A percentile compares a stretch with the other conserved stretches of the same genome.
phyloP scores from a whole-genome alignment of 2,797 vertebrate species.

The Gymnopithys bicolor region DNA sequence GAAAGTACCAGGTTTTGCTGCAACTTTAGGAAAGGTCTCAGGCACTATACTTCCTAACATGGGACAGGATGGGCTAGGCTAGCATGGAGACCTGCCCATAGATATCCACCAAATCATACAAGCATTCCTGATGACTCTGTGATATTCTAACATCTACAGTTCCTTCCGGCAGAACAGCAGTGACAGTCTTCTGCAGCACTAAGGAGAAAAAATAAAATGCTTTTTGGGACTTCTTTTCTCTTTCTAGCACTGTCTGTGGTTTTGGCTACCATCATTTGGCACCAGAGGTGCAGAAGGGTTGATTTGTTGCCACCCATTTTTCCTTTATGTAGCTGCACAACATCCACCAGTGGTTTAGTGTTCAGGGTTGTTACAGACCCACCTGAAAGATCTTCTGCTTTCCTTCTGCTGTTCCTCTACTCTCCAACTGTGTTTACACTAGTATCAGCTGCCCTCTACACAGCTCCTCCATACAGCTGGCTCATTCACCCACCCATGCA shows the following conservation, averaged over 20 bases:
- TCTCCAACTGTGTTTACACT: background rate
- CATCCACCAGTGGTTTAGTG: background rate
- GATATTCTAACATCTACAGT: background rate
- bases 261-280: background rate
- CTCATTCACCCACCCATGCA: background rate
- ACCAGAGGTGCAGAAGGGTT: background rate
- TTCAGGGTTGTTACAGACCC: background rate
- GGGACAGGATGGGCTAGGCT: background rate
- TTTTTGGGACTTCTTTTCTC: background rate
- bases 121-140: background rate
- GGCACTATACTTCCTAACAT: background rate
- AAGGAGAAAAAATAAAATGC: background rate
- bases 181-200: background rate
- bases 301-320: fast-evolving
- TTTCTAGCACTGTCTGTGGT: background rate
- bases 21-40: background rate
- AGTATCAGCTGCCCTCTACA: background rate
- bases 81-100: background rate
- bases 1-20: background rate
- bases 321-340: background rate
- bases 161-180: background rate
- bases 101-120: background rate
- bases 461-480: background rate
- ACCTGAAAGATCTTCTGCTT: background rate
- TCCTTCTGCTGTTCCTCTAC: fast-evolving